These are phyloP conservation scores for Congeria kusceri DNA, from an alignment of 2,888 invertebrate genomes.

Conservation along the genomic window DNA sequence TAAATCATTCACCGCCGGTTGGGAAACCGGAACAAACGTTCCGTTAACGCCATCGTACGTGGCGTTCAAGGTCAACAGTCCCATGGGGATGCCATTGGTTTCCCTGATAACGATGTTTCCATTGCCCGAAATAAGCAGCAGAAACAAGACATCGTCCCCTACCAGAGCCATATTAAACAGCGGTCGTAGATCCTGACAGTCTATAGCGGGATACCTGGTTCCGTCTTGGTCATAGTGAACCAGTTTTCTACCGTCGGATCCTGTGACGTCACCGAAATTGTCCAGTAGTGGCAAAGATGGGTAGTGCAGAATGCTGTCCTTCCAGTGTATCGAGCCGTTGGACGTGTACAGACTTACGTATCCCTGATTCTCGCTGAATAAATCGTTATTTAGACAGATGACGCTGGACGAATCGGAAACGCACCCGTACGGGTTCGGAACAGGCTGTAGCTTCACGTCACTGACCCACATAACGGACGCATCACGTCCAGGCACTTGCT, in stretches of 20 bases:
- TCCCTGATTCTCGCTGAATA: slow-evolving; percentile 65
- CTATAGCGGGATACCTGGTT: slow-evolving; percentile 57
- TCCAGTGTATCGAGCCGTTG: slow-evolving; percentile 69
- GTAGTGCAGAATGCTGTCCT: slow-evolving; percentile 56
- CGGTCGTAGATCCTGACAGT: slow-evolving; percentile 30
- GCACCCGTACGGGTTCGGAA: slow-evolving; percentile 61
- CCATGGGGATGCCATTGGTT: slow-evolving; percentile 50
- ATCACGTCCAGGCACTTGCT: slow-evolving; percentile 51
- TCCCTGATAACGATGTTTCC: slow-evolving; percentile 45
- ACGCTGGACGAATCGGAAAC: slow-evolving; percentile 56
- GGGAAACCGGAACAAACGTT: slow-evolving; percentile 54
- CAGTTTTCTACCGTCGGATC: slow-evolving; percentile 68
- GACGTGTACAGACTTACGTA: slow-evolving; percentile 65
- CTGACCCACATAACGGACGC: slow-evolving; percentile 59
- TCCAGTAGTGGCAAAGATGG: slow-evolving; percentile 76
- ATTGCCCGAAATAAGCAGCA: slow-evolving; percentile 39
- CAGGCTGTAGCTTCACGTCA: slow-evolving; percentile 42
- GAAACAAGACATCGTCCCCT: slow-evolving; percentile 29
- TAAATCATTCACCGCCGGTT: slow-evolving; percentile 52
- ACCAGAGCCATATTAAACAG: slow-evolving; percentile 54
- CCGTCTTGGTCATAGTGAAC: slow-evolving; percentile 70
- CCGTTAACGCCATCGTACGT: slow-evolving; percentile 41
- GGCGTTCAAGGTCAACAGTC: slow-evolving; percentile 37
- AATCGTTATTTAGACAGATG: slow-evolving; percentile 64
- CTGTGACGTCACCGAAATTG: slow-evolving; percentile 74